Percentiles rank a stretch among this genome's conserved stretches.
Conservation (phyloP, 1,140 invertebrate species). For the Anthonomus grandis region DNA sequence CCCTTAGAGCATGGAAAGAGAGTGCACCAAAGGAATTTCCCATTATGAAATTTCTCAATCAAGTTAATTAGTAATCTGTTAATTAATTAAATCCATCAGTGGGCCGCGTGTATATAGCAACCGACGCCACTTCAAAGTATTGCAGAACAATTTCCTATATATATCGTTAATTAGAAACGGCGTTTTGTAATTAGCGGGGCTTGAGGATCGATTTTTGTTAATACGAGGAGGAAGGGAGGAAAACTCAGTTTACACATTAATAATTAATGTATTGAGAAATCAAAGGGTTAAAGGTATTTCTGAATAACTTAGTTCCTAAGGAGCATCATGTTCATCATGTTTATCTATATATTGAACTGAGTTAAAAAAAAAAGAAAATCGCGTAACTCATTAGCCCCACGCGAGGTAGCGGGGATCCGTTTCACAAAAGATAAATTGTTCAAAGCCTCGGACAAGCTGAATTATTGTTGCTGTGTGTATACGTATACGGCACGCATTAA, state of each 20-base stretch:
- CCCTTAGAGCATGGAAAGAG: no score
- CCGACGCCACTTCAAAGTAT: slow-evolving; percentile 46
- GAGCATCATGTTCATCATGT: no score
- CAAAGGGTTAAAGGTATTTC: no score
- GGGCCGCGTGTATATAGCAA: slow-evolving; percentile 34
- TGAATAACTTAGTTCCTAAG: no score
- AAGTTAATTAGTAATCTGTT: slow-evolving; percentile 49
- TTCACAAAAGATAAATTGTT: slow-evolving; percentile 27
- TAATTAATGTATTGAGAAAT: no score
- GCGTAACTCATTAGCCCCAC: slow-evolving; percentile 6
- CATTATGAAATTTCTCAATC: slow-evolving; percentile 41
- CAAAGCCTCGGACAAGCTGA: slow-evolving; percentile 19
- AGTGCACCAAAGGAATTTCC: slow-evolving; percentile 39
- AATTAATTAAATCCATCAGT: slow-evolving; percentile 49
- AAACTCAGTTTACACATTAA: no score
- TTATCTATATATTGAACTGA: no score
- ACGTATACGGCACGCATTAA: slow-evolving; percentile 18
- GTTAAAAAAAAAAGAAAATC: background rate
- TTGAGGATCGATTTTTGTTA: background rate
- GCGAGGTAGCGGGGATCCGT: slow-evolving; percentile 5
- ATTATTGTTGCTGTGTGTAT: slow-evolving; percentile 20
- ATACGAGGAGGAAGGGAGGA: no score
- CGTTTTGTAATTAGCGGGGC: slow-evolving; percentile 45
- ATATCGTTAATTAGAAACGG: slow-evolving; percentile 48
- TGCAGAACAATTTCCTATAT: slow-evolving; percentile 49